Base-by-base conservation (phyloP, 2,113 vertebrate genomes). In the Seriola aureovittata region DNA sequence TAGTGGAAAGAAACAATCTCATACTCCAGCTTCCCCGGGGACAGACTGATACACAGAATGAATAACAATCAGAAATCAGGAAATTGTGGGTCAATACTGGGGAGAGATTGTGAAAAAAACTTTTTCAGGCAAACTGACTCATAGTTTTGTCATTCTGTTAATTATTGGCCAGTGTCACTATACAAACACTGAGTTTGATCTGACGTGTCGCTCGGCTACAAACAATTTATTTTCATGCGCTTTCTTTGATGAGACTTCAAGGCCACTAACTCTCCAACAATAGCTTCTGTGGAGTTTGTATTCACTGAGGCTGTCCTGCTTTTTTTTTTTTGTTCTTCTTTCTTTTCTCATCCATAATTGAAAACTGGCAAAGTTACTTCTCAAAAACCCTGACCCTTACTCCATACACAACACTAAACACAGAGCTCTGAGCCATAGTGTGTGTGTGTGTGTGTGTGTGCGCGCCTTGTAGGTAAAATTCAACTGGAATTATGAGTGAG, bases 311-410 rank as follows among this genome's bases (percentile, higher is more conserved):
- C 55, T 60, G 86, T 38, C 70, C 78, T 57, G 55, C 54, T 64
- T 79, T 44, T 46, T 46, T 81, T 29, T 13, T 12, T 58, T 5
- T 25, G 29, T 29, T 29, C 4, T 7, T 16, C 62, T 70, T 64
- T 58, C 57, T 58, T 68, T 79, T 40, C 40, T 92, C 80, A 87
- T 91, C 38, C 71, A 91, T 91, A 71, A 90, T 92, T 87, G 70
- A 91, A 85, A 81, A 63, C 67, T 46, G 54, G 74, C 46, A 86
- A 87, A 84, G 19, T 76, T 82, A 63, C 71, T 80, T 85, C 25
- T 63, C 72, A 50, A 86, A 91, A 87, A 73, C 80, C 69, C 75
- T 57, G 75, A 79, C 66, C 32, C 1, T 55, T 71, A 68, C 72
- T 81, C n/a, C 1, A 64, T 66, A 69, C 72, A 70, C 66, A 74